These are phyloP conservation scores for Boulengeromyrus knoepffleri DNA, from an alignment of 2,113 vertebrate species.

Conservation along the genomic window DNA sequence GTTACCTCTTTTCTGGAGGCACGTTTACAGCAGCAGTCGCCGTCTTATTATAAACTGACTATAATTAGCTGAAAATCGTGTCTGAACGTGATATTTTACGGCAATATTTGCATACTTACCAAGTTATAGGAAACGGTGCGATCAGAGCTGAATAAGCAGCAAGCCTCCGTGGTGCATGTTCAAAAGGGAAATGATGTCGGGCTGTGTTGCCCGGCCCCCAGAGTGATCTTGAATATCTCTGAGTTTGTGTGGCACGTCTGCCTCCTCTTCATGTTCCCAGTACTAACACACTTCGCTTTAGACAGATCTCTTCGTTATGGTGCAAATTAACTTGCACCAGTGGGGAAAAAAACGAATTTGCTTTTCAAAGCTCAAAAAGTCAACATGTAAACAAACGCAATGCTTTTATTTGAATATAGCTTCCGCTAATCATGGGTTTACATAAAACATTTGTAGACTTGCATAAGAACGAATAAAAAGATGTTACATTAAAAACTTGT, in stretches of 20 bases:
- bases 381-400: neutral
- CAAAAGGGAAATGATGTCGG: conserved; percentile 6
- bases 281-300: neutral
- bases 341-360: neutral
- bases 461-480: neutral
- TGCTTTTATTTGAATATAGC: neutral
- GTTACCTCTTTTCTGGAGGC: neutral
- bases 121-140: neutral
- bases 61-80: neutral
- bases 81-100: neutral
- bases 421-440: neutral
- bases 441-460: neutral
- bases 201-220: neutral
- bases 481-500: neutral
- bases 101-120: neutral
- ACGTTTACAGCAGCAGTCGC: neutral
- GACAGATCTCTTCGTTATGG: neutral
- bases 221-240: neutral
- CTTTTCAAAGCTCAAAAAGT: neutral
- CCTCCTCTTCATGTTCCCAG: neutral
- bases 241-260: neutral
- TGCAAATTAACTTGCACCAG: neutral
- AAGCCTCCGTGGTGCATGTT: neutral
- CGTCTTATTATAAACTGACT: neutral
- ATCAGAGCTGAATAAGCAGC: neutral